These are phyloP conservation scores for Agrotis puta DNA, from an alignment of 2,888 invertebrate genomes.

Conservation along the genomic window DNA sequence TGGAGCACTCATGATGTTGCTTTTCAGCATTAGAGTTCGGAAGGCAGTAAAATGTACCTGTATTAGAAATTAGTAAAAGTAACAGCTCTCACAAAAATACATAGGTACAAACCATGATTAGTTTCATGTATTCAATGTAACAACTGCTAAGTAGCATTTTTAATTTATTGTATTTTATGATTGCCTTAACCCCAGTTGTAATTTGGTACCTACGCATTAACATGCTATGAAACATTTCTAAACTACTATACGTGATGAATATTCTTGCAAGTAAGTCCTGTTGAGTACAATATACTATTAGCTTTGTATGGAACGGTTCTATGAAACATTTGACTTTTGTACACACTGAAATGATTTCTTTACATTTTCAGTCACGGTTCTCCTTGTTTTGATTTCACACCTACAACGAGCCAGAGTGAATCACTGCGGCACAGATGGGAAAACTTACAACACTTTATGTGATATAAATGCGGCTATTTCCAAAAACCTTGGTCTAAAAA, in stretches of 20 bases:
- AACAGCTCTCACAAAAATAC: conserved; percentile 10
- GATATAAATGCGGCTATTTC: conserved; percentile 22
- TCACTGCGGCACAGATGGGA: conserved; percentile 30
- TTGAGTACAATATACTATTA: conserved; percentile 3
- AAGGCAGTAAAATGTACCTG: background rate
- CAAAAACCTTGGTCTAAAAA: background rate
- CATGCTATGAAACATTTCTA: background rate
- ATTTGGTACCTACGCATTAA: conserved; percentile 2
- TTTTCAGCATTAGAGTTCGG: background rate
- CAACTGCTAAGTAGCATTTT: conserved; percentile 2
- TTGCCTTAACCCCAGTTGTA: conserved; percentile 12
- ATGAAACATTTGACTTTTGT: background rate
- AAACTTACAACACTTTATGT: conserved; percentile 26
- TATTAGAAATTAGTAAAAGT: background rate
- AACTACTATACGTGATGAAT: conserved; percentile 20
- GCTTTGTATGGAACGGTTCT: background rate
- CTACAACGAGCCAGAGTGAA: conserved; percentile 21
- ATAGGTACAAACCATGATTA: conserved; percentile 3
- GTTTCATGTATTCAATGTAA: conserved; percentile 13
- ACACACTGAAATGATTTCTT: background rate
- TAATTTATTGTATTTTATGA: conserved; percentile 21
- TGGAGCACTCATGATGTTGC: background rate
- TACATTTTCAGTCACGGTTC: conserved; percentile 11
- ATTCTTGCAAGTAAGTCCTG: conserved; percentile 44
- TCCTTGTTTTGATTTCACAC: conserved; percentile 1